phyloP scores from a whole-genome alignment of 1,140 invertebrate genomes.

The Plutomurus gul region DNA sequence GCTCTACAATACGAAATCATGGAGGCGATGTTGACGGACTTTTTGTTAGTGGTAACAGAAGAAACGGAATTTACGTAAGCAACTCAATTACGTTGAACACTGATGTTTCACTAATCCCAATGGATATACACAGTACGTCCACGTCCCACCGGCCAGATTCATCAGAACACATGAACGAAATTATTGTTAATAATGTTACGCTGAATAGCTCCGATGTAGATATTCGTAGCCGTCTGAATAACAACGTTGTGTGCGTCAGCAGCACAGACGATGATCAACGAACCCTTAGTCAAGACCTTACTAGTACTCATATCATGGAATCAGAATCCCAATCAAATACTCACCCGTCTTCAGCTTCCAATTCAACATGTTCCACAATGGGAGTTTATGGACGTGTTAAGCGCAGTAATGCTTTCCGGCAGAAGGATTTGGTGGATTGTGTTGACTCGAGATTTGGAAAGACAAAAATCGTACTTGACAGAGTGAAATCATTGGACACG shows the following conservation, averaged over 20 bases:
- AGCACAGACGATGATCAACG: not conserved
- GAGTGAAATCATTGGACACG: conserved; percentile 49
- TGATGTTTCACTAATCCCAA: not conserved
- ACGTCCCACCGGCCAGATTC: not conserved
- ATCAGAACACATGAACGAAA: not conserved
- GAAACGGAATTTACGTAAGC: conserved; percentile 51
- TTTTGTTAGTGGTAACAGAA: conserved; percentile 14
- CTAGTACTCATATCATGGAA: not conserved
- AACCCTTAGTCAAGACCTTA: not conserved
- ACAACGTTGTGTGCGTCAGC: not conserved
- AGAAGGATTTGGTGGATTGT: conserved; percentile 40
- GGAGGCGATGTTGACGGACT: not conserved
- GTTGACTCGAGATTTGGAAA: not conserved
- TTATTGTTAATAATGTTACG: not conserved
- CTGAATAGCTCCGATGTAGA: not conserved
- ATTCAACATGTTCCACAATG: not conserved
- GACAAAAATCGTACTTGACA: conserved; percentile 42
- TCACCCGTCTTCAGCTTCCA: conserved; percentile 18
- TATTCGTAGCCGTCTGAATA: not conserved
- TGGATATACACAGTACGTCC: not conserved
- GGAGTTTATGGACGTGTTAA: conserved; percentile 47
- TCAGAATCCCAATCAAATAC: not conserved
- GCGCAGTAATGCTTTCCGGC: conserved; percentile 50
- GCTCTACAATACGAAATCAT: not conserved
- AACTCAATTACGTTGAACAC: conserved; percentile 25